These are phyloP conservation scores for Andrena trimmerana DNA, from an alignment of 2,888 invertebrate genomes.

Conservation along the genomic window DNA sequence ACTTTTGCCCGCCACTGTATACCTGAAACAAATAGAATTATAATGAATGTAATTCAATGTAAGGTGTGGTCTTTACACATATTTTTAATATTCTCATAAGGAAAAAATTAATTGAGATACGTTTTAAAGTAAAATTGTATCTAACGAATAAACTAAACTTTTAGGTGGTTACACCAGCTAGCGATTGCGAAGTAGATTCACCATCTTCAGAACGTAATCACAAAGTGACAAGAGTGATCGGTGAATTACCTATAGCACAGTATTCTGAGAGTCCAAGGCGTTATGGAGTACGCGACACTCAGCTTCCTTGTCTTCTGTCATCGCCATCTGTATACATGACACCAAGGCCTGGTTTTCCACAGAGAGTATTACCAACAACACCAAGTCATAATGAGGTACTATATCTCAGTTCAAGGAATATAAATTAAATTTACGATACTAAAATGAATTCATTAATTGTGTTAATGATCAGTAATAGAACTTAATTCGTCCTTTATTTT, in stretches of 20 bases:
- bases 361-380: conserved; percentile 86
- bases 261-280: conserved; percentile 96
- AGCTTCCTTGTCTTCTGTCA: conserved; percentile 87
- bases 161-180: conserved; percentile 81
- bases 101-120: neutral
- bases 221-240: conserved; percentile 90
- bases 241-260: conserved; percentile 95
- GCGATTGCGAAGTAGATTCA: conserved; percentile 82
- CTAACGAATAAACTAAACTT: neutral
- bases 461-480: neutral
- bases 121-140: neutral
- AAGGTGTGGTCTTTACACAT: neutral
- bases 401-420: neutral
- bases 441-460: neutral
- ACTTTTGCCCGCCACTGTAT: neutral
- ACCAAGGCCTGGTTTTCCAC: conserved; percentile 95
- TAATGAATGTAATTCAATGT: neutral
- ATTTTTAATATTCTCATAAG: neutral
- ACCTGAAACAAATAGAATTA: neutral
- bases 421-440: neutral
- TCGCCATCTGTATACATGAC: conserved; percentile 90
- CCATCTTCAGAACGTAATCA: conserved; percentile 83
- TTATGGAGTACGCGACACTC: conserved; percentile 88
- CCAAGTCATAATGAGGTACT: conserved; percentile 82
- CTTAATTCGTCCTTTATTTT: neutral